Percentiles rank a stretch among this genome's conserved stretches.
Evolutionary conservation across 37 sponge, comb jelly and placozoan genomes (phyloP).

Genomic region (Geodia barretti): DNA sequence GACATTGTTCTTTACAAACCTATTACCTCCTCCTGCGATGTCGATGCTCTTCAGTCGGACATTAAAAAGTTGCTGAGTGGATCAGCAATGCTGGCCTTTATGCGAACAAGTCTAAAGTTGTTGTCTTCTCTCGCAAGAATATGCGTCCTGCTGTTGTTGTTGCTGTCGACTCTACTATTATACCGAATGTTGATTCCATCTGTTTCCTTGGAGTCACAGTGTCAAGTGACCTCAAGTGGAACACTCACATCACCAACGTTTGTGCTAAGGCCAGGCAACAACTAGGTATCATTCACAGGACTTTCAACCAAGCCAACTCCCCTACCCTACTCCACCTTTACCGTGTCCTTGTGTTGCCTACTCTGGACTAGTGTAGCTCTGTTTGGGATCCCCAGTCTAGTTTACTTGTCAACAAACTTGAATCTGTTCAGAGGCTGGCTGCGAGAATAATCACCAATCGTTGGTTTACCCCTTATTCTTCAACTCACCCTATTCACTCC

Average conservation of each 20-base stretch:
- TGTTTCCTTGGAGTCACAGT: conserved; percentile 33
- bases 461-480: not conserved
- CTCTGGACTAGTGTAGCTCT: conserved; percentile 11
- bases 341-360: not conserved
- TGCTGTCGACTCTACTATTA: not conserved
- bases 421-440: conserved; percentile 1
- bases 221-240: conserved; percentile 17
- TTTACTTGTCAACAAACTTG: not conserved
- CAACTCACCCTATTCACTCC: not conserved
- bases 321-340: not conserved
- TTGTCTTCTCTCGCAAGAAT: conserved; percentile 5
- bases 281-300: conserved; percentile 12
- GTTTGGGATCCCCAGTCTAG: conserved; percentile 17
- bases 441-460: not conserved
- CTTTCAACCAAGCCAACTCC: conserved; percentile 2
- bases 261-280: conserved; percentile 32
- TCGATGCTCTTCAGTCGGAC: conserved; percentile 9
- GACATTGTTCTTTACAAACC: conserved; percentile 25
- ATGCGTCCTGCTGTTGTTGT: not conserved
- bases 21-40: not conserved
- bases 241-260: not conserved
- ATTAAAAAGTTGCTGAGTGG: conserved; percentile 6
- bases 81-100: not conserved
- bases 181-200: not conserved
- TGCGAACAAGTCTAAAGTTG: conserved; percentile 7